Percentiles rank a stretch among this genome's conserved stretches.
phyloP scores from a whole-genome alignment of 2,797 vertebrate genomes.

The Anguilla obscura region DNA sequence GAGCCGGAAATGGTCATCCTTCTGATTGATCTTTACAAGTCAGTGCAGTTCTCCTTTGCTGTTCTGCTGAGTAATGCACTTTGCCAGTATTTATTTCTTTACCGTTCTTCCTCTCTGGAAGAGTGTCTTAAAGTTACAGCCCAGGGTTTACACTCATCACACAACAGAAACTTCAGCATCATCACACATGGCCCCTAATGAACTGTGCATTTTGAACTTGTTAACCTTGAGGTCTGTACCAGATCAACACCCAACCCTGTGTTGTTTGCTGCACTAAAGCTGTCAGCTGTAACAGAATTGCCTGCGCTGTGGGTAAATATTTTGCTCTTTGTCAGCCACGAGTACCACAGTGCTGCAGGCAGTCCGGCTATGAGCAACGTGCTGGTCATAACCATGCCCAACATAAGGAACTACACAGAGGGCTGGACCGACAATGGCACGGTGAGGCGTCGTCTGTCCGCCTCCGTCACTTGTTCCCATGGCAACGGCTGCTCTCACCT shows the following conservation, averaged over 20 bases:
- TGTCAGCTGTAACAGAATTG: not conserved
- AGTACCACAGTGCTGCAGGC: slow-evolving; percentile 68
- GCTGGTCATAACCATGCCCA: slow-evolving; percentile 75
- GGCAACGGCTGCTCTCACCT: not conserved
- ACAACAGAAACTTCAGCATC: not conserved
- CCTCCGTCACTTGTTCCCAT: not conserved
- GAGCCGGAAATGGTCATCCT: slow-evolving; percentile 77
- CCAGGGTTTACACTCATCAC: not conserved
- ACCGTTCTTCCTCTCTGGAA: not conserved
- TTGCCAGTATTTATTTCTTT: not conserved
- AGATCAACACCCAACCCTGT: not conserved
- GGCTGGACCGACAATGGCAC: slow-evolving; percentile 48
- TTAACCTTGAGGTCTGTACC: not conserved
- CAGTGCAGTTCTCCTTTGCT: slow-evolving; percentile 56
- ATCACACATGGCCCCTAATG: not conserved
- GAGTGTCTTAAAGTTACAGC: not conserved
- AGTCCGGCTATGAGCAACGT: slow-evolving; percentile 70
- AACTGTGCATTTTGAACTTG: not conserved
- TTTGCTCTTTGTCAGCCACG: slow-evolving; percentile 58
- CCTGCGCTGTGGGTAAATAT: not conserved
- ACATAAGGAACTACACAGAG: slow-evolving; percentile 66
- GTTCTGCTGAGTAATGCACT: not conserved
- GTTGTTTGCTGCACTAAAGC: not conserved
- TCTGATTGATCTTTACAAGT: slow-evolving; percentile 93
- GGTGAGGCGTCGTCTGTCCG: slow-evolving; percentile 36